Base-by-base conservation (phyloP, 1,140 invertebrate species). In the Monochamus saltuarius region DNA sequence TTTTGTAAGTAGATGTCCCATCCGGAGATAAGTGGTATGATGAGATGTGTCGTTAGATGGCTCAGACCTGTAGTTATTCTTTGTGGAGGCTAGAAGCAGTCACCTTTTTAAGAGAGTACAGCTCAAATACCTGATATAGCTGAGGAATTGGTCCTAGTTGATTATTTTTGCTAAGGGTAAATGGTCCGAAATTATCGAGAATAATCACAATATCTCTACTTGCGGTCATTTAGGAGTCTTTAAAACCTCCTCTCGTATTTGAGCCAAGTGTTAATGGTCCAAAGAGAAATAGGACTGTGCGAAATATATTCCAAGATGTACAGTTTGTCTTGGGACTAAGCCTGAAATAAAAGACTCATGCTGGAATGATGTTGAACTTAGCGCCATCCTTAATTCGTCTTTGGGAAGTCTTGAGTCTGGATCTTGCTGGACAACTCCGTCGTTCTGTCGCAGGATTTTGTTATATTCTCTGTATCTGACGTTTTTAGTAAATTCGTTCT, bases 1-100 rank as follows among this genome's bases (percentile, higher is more conserved):
- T 74, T 80, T 56, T 62, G 75, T 47, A 69, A 69, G 34, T 4
- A 2, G 19, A 45, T 3, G 42, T 17, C 3, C 14, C 14, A 16
- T 9, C 19, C 14, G 8, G 8, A 16, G 42, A 45, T 16, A 45
- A 45, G 14, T 45, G 42, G 42, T 45, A 45, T 16, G 22, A 29
- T 29, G 22, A 29, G 6, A 29, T 29, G 22, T 29, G 22, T 29
- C 22, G 22, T 29, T 3, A 29, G 22, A 6, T 29, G 22, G 22
- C 22, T 29, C 22, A 29, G 22, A 29, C n/a, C n/a, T n/a, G n/a
- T n/a, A 2, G 22, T 6, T 29, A 29, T 29, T 6, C 22, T 29
- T 29, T 29, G 6, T 29, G 22, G 22, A 29, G 22, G 22, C 6
- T 29, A 29, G 22, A 29, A 6, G 22, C 22, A 29, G 6, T 29